Base-by-base conservation (phyloP, 2,797 vertebrate species). In the Tangara arthus region DNA sequence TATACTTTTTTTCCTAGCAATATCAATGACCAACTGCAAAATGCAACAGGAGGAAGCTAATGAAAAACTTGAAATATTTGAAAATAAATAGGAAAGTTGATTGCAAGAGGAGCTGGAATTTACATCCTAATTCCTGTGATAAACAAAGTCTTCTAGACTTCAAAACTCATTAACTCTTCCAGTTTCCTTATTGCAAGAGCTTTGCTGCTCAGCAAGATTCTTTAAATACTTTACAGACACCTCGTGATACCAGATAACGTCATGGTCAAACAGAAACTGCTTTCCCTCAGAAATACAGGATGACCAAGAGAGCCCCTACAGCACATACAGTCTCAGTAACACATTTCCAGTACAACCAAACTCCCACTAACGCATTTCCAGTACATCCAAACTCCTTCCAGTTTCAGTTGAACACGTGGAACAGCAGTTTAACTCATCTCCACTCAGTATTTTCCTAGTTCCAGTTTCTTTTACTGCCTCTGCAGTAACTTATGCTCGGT, bases 151-250 rank as follows among this genome's bases (percentile, higher is more conserved):
- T 75, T 86, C 11, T 44, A 44, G 35, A 53, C 27, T 59, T 59
- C 42, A 49, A 39, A 1, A 37, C 56, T 86, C 24, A 66, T 66
- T 20, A 77, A 66, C 41, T 75, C 15, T n/a, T 68, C 28, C 37
- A 11, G 28, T 70, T 94, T 80, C 69, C 26, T 79, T 68, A 32
- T 59, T 87, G 27, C 68, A 50, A 68, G 39, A 77, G n/a, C 52
- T 76, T 85, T 76, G 65, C 64, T 90, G 79, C 64, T 91, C 69
- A 80, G 80, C 82, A 70, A 59, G 68, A 86, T 76, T 91, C 90
- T 90, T 69, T 32, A 63, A 42, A 66, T 94, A 59, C 49, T 75
- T 89, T 20, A n/a, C 28, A 89, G 85, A 49, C 35, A 78, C 63
- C 39, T 87, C 0, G 0, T 57, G 66, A 52, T 50, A 68, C 32